Evolutionary conservation across 2,888 invertebrate species (phyloP).

Genomic region (Congeria kusceri): DNA sequence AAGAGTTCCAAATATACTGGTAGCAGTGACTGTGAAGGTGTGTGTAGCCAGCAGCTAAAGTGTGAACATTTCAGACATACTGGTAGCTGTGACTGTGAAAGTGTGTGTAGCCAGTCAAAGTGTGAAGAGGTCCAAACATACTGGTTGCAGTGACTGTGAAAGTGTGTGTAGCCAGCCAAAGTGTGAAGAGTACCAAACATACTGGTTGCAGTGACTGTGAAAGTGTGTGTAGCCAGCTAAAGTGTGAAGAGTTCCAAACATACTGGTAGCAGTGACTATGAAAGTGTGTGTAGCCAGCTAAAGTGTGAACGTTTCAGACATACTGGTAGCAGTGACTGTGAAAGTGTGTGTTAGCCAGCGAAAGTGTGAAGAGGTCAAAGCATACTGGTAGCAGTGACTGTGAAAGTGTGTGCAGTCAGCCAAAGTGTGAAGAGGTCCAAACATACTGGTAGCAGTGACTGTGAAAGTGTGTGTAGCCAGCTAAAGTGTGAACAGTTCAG

Average conservation of each 20-base stretch:
- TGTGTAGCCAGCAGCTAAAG: slow-evolving; percentile 74
- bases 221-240: slow-evolving; percentile 77
- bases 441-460: slow-evolving; percentile 78
- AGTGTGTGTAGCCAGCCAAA: slow-evolving; percentile 75
- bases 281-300: slow-evolving; percentile 74
- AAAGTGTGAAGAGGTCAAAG: no score
- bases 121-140: slow-evolving; percentile 75
- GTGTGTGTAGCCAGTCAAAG: slow-evolving; percentile 75
- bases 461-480: slow-evolving; percentile 77
- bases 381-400: slow-evolving; percentile 79
- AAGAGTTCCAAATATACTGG: slow-evolving; percentile 73
- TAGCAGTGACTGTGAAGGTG: slow-evolving; percentile 79
- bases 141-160: slow-evolving; percentile 80
- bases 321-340: slow-evolving; percentile 77
- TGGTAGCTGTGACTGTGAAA: slow-evolving; percentile 80
- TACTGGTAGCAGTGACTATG: slow-evolving; percentile 80
- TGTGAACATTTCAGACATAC: no score
- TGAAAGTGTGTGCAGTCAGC: no score
- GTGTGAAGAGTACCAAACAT: no score
- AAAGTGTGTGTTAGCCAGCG: slow-evolving; percentile 72
- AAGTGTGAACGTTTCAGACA: slow-evolving; percentile 69
- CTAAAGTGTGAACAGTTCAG: slow-evolving; percentile 73
- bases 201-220: slow-evolving; percentile 80
- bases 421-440: no score
- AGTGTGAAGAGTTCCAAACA: slow-evolving; percentile 71